Evolutionary conservation across 2,797 vertebrate species (phyloP).

Genomic region (Danio albolineatus): DNA sequence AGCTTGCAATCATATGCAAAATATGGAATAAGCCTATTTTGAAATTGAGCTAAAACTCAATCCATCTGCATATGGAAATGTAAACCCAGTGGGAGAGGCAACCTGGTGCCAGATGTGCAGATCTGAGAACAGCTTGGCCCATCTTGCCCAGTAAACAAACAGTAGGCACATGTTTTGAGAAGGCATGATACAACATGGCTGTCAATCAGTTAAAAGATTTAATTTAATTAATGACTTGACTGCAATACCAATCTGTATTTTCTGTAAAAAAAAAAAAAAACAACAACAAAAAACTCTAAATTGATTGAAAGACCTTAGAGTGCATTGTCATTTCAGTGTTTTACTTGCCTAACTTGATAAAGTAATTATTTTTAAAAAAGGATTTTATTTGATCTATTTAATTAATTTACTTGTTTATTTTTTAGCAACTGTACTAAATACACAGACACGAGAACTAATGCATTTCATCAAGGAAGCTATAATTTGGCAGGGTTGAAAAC

Average conservation of each 20-base stretch:
- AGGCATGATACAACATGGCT: not conserved
- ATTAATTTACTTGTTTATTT: not conserved
- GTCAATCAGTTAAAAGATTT: not conserved
- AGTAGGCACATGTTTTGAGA: slow-evolving; percentile 34
- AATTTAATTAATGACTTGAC: not conserved
- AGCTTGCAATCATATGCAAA: slow-evolving; percentile 1
- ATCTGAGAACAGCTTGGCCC: slow-evolving; percentile 53
- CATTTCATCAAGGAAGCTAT: not conserved
- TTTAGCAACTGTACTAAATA: not conserved
- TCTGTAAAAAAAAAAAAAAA: not conserved
- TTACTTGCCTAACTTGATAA: too few relatives aligned
- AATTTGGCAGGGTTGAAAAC: not conserved
- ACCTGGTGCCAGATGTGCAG: slow-evolving; percentile 53
- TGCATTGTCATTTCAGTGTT: too few relatives aligned
- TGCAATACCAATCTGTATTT: not conserved
- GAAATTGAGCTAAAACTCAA: not conserved
- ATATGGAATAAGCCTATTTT: not conserved
- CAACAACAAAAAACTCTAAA: not conserved
- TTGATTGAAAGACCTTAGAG: not conserved
- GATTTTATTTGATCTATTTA: not conserved
- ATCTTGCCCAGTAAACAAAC: slow-evolving; percentile 54
- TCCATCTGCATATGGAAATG: not conserved
- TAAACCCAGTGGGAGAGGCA: slow-evolving; percentile 22
- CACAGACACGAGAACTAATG: not conserved
- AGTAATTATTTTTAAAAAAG: too few relatives aligned